A percentile compares a stretch with the other conserved stretches of the same genome.
phyloP scores from a whole-genome alignment of 2,888 invertebrate genomes.

The Watsonalla cultraria region DNA sequence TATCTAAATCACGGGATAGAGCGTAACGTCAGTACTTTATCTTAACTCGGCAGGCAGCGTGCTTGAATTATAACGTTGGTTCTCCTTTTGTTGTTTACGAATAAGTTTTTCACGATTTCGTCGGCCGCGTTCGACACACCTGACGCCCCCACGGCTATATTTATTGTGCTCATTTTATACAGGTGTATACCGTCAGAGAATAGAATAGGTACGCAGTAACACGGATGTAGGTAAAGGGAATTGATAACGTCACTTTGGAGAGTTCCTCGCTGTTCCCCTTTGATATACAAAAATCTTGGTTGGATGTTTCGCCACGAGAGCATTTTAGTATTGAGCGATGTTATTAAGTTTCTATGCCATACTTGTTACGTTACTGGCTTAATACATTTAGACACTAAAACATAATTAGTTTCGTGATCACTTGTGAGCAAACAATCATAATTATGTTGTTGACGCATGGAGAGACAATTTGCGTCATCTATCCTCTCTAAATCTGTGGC shows the following conservation, averaged over 20 bases:
- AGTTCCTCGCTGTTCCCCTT: too few species aligned
- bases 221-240: not conserved
- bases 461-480: not conserved
- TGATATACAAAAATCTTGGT: too few species aligned
- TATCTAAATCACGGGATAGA: slow-evolving; percentile 71
- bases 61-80: slow-evolving; percentile 56
- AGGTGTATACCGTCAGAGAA: slow-evolving; percentile 43
- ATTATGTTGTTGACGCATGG: not conserved
- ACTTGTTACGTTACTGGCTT: too few species aligned
- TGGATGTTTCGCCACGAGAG: slow-evolving; percentile 6
- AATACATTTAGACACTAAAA: too few species aligned
- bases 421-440: not conserved
- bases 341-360: too few species aligned
- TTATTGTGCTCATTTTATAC: slow-evolving; percentile 56
- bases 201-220: slow-evolving; percentile 31
- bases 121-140: slow-evolving; percentile 61
- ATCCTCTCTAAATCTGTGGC: slow-evolving; percentile 18
- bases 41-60: slow-evolving; percentile 65
- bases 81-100: slow-evolving; percentile 70
- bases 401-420: too few species aligned
- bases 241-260: not conserved
- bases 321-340: too few species aligned
- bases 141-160: slow-evolving; percentile 56
- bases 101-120: slow-evolving; percentile 69
- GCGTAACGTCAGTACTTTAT: slow-evolving; percentile 68